Evolutionary conservation across 2,113 vertebrate genomes (phyloP).

Genomic region (Carlito syrichta): DNA sequence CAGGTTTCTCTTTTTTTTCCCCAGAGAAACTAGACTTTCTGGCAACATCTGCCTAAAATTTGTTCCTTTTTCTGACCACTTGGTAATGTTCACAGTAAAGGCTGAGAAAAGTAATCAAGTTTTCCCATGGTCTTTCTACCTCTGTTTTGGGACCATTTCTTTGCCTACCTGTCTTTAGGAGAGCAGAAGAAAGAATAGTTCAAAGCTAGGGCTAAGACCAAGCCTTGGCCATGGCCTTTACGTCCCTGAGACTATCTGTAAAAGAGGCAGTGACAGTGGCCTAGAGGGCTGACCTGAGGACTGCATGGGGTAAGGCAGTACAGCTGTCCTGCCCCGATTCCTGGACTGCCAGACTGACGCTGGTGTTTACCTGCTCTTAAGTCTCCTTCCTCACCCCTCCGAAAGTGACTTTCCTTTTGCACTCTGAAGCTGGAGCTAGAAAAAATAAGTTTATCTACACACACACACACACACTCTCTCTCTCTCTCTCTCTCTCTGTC

Average conservation of each 20-base stretch:
- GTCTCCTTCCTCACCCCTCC: not conserved
- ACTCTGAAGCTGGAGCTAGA: not conserved
- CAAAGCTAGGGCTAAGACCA: not conserved
- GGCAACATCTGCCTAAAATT: not conserved
- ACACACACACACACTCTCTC: no score
- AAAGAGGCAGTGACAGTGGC: not conserved
- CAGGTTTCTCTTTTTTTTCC: not conserved
- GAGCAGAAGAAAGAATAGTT: not conserved
- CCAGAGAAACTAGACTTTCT: not conserved
- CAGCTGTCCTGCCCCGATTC: accelerated
- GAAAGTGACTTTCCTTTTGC: not conserved
- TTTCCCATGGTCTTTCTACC: not conserved
- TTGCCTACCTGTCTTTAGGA: not conserved
- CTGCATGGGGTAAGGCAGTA: no score
- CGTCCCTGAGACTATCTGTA: not conserved
- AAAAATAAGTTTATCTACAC: no score
- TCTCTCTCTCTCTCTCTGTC: no score
- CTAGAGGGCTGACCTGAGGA: no score
- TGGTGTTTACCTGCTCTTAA: not conserved
- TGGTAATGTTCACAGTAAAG: not conserved
- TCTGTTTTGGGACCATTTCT: no score
- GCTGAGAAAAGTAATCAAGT: not conserved
- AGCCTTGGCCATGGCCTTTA: no score
- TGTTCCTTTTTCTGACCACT: not conserved
- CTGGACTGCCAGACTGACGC: not conserved